These are phyloP conservation scores for Uromys caudimaculatus DNA, from an alignment of 2,797 vertebrate species.

Conservation along the genomic window DNA sequence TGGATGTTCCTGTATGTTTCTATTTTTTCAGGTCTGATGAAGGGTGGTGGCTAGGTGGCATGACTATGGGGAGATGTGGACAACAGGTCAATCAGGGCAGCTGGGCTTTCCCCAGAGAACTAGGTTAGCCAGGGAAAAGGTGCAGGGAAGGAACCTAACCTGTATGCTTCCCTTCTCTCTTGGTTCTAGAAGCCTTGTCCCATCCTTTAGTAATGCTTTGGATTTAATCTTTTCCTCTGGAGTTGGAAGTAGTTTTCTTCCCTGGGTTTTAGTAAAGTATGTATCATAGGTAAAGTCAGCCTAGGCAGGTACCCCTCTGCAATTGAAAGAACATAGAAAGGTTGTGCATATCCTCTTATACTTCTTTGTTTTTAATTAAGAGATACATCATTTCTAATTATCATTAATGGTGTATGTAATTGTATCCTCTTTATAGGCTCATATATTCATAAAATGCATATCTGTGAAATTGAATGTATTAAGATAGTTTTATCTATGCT, in stretches of 20 bases:
- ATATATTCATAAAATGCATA: slow-evolving; percentile 44
- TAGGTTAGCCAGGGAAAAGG: not conserved
- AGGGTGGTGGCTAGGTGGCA: not conserved
- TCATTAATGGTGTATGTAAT: not conserved
- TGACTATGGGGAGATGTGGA: not conserved
- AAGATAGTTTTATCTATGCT: not conserved
- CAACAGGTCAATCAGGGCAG: not conserved
- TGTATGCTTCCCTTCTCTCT: not conserved
- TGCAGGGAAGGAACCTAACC: not conserved
- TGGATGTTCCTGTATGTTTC: not conserved
- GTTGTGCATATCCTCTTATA: not conserved
- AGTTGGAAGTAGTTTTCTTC: not conserved
- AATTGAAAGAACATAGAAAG: not conserved
- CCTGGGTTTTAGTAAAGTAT: not conserved
- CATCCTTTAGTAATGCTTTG: not conserved
- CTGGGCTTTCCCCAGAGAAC: not conserved
- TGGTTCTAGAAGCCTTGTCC: not conserved
- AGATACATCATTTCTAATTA: not conserved
- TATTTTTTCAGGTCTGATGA: not conserved
- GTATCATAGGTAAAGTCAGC: not conserved
- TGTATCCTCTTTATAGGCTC: not conserved
- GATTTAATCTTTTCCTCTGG: not conserved
- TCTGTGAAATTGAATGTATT: not conserved
- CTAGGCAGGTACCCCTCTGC: not conserved
- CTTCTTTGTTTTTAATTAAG: slow-evolving; percentile 17